phyloP scores from a whole-genome alignment of 2,113 vertebrate genomes.

The Coptodon rendalli region DNA sequence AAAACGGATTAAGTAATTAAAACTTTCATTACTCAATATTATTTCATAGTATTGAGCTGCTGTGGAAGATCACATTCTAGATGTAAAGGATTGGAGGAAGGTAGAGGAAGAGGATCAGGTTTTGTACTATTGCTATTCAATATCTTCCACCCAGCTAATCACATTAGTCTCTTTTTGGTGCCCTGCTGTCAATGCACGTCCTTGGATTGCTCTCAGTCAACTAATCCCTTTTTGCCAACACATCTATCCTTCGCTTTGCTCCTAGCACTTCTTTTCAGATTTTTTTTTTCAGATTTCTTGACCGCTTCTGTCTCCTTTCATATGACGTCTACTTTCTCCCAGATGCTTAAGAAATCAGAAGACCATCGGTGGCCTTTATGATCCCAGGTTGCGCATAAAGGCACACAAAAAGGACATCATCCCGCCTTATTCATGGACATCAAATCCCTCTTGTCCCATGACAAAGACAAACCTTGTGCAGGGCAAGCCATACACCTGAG shows the following conservation, averaged over 20 bases:
- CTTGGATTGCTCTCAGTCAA: neutral
- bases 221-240: neutral
- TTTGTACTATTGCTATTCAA: slow-evolving; percentile 47
- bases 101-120: slow-evolving; percentile 55
- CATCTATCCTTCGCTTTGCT: neutral
- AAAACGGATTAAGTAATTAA: neutral
- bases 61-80: slow-evolving; percentile 33
- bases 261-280: neutral
- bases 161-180: slow-evolving; percentile 15
- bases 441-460: neutral
- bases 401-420: neutral
- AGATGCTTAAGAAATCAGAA: neutral
- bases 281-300: neutral
- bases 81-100: slow-evolving; percentile 40
- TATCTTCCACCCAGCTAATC: slow-evolving; percentile 46
- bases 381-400: neutral
- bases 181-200: slow-evolving; percentile 33
- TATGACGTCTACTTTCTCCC: neutral
- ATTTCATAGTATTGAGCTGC: slow-evolving; percentile 29
- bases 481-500: neutral
- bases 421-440: neutral
- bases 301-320: neutral
- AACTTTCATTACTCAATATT: neutral
- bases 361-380: neutral
- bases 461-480: neutral